A percentile compares a stretch with the other conserved stretches of the same genome.
phyloP scores from a whole-genome alignment of 2,888 invertebrate genomes.

The Tridacna gigas region DNA sequence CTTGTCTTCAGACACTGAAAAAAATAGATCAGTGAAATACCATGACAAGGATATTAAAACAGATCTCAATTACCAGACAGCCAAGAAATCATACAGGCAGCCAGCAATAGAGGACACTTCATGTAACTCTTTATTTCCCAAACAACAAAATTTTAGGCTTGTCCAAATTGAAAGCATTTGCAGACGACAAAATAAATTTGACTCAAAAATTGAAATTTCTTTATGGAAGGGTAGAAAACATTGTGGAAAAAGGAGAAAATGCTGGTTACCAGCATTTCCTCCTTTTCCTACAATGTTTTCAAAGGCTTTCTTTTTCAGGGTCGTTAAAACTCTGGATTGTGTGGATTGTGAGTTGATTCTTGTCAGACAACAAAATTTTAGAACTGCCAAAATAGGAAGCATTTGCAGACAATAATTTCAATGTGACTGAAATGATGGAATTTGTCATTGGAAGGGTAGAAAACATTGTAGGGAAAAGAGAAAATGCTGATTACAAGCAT shows the following conservation, averaged over 20 bases:
- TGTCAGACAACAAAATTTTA: neutral
- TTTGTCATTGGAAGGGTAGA: neutral
- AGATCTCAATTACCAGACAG: no score
- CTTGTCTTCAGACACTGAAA: no score
- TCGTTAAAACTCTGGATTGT: neutral
- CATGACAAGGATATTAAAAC: no score
- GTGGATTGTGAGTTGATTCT: neutral
- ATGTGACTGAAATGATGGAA: neutral
- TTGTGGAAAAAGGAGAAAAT: constrained; percentile 2
- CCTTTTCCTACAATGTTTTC: neutral
- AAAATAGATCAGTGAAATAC: no score
- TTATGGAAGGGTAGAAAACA: no score
- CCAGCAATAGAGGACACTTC: no score
- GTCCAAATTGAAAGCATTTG: no score
- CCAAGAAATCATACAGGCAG: no score
- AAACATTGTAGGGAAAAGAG: constrained; percentile 12
- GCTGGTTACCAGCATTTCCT: neutral
- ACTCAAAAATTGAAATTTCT: no score
- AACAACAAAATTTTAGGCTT: no score
- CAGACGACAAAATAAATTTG: no score
- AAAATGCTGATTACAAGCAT: neutral
- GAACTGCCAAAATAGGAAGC: neutral
- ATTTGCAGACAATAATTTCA: neutral
- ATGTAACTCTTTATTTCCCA: no score
- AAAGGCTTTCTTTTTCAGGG: neutral